Base-by-base conservation (phyloP, 1,140 invertebrate genomes). In the Drosophila carrolli region DNA sequence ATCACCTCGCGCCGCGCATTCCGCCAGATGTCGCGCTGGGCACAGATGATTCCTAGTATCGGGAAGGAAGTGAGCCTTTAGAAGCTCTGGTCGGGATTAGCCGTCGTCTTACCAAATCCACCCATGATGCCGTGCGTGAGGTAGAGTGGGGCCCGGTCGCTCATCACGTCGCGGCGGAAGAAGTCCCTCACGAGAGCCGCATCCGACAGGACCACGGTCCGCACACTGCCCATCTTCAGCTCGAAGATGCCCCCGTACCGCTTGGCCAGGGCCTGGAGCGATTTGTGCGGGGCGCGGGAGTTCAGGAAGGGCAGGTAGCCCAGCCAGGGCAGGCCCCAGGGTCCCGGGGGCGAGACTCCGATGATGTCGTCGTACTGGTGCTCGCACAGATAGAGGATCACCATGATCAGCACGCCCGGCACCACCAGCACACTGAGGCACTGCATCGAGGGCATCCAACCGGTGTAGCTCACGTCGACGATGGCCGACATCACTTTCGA, bases 91-190 rank as follows among this genome's bases (percentile, higher is more conserved):
- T 23, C 23, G 4, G 23, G 23, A 23, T 2, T 23, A 4, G 2
- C 23, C 2, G 23, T 23, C 23, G 23, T 23, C 23, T 23, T 23
- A 97, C 97, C 97, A 86, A 96, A 95, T 75, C 97, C 97, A 63
- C 96, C 93, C 95, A 97, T 97, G 10, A 98, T 96, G 40, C 96
- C 97, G 86, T 97, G 96, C 0, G 97, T 97, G 16, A 97, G 91
- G 88, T 95, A 96, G 0, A 98, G 93, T 1, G 96, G 96, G 1
- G 97, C 96, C 55, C 97, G 93, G 11, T 95, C 96, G 2, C 95
- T 93, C 74, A 96, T 95, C 1, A 89, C 93, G 23, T 97, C 95
- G 81, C 95, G 95, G 0, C 94, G 93, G 38, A 98, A 95, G 4
- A 95, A 94, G 65, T 96, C 94, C 35, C 95, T 94, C 4, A 98